Evolutionary conservation across 2,113 vertebrate genomes (phyloP).

Genomic region (Callipepla squamata): DNA sequence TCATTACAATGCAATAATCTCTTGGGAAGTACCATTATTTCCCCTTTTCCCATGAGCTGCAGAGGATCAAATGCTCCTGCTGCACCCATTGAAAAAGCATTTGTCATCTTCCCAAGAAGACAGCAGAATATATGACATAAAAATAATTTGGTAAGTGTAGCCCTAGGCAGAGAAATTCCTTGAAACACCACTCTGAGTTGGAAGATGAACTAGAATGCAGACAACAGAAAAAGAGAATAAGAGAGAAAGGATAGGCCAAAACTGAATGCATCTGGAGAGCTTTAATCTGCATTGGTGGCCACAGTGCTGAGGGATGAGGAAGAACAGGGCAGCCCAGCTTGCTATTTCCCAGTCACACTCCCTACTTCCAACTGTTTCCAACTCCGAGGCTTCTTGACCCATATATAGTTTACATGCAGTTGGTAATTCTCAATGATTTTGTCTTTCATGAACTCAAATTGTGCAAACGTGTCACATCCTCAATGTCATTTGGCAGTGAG

Average conservation of each 20-base stretch:
- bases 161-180: background rate
- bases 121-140: background rate
- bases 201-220: background rate
- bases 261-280: background rate
- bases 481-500: background rate
- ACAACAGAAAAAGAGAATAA: background rate
- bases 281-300: background rate
- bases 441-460: conserved; percentile 38
- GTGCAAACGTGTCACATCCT: background rate
- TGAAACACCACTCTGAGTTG: background rate
- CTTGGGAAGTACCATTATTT: background rate
- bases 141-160: background rate
- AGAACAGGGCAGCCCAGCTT: background rate
- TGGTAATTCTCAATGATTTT: conserved; percentile 41
- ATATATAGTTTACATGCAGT: background rate
- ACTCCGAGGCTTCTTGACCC: conserved; percentile 29
- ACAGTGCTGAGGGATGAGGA: background rate
- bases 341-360: background rate
- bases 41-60: background rate
- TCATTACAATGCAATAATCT: background rate
- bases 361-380: conserved; percentile 8
- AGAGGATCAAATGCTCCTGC: background rate
- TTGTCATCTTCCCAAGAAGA: conserved; percentile 25
- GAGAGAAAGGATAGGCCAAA: background rate
- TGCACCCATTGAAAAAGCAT: background rate